Evolutionary conservation across 2,113 vertebrate genomes (phyloP), one percentile per base, ranked within the genome.

Genomic region (Malurus alboscapulatus): DNA sequence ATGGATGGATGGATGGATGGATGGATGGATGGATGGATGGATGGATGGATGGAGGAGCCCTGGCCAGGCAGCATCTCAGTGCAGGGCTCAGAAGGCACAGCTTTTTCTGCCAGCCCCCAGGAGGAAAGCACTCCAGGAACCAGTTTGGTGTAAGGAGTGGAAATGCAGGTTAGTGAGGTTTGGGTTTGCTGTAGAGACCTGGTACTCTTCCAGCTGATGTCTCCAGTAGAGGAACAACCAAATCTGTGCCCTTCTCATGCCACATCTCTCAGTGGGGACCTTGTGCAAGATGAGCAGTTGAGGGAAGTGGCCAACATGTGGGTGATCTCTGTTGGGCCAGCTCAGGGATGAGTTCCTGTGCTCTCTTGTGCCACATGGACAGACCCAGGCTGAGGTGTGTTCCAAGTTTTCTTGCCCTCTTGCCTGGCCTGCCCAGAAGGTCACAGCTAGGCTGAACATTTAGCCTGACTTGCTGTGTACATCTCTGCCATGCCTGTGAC

Each of bases 381-480:
- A 65, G 51, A 57, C 29, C 44, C 53, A n/a, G 65, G 27, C 29
- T 57, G 58, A 36, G 48, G 2, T 3, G 2, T 66, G 6, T 44
- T 80, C 40, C 1, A 0, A 24, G 11, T 38, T 76, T 93, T 79
- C 58, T 83, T 57, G 14, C 25, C 69, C 11, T 79, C 67, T 66
- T 62, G 32, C 20, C 63, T 53, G 44, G 29, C 38, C n/a, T 82
- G 59, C 26, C 26, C 47, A 66, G 84, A 61, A 51, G 13, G 48
- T 84, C 40, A 21, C 22, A 59, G 53, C 47, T 34, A 40, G 47
- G 30, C 4, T 63, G 75, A 65, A 34, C 40, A 17, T 30, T 42
- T n/a, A 47, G 38, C 32, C 61, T 2, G 5, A 14, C 19, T 29
- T 59, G 71, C 58, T 3, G 0, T 5, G 1, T 3, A 1, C 47